Evolutionary conservation across 2,888 invertebrate genomes (phyloP).

Genomic region (Arge pagana): DNA sequence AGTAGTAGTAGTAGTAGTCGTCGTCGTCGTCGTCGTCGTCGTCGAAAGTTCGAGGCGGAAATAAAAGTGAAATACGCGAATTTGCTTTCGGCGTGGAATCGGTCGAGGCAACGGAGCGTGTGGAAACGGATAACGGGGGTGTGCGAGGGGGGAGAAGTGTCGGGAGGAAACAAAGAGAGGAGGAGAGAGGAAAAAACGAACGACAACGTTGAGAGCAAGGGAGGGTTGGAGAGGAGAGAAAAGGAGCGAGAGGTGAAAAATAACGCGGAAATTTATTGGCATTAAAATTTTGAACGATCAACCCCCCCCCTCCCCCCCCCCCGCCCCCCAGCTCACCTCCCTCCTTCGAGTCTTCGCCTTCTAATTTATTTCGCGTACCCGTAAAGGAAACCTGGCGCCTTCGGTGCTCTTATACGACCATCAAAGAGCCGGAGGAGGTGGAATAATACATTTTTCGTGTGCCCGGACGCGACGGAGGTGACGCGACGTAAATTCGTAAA

Average conservation of each 20-base stretch:
- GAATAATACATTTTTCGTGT: no score
- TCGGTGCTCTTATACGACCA: no score
- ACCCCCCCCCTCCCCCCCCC: no score
- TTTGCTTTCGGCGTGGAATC: constrained; percentile 28
- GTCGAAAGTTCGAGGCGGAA: constrained; percentile 35
- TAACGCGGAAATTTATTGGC: constrained; percentile 9
- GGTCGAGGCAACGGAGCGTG: constrained; percentile 17
- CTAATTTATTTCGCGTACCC: no score
- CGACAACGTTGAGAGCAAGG: not conserved
- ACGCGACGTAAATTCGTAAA: no score
- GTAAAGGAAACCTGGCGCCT: no score
- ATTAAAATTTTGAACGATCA: constrained; percentile 11
- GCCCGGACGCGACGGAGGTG: no score
- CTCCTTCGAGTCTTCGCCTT: no score
- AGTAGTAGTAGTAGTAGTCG: constrained; percentile 24
- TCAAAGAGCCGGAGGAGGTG: no score
- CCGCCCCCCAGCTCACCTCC: no score
- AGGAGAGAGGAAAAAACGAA: not conserved
- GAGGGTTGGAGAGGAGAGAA: not conserved
- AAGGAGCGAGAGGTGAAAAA: constrained; percentile 1
- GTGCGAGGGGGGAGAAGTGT: not conserved
- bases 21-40: constrained; percentile 14
- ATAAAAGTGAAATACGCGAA: constrained; percentile 50
- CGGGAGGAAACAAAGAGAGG: not conserved
- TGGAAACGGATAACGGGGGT: constrained; percentile 34